Percentiles rank a stretch among this genome's conserved stretches.
These are phyloP conservation scores for Sinohyriopsis cumingii DNA, from an alignment of 2,888 invertebrate genomes.

Conservation along the genomic window DNA sequence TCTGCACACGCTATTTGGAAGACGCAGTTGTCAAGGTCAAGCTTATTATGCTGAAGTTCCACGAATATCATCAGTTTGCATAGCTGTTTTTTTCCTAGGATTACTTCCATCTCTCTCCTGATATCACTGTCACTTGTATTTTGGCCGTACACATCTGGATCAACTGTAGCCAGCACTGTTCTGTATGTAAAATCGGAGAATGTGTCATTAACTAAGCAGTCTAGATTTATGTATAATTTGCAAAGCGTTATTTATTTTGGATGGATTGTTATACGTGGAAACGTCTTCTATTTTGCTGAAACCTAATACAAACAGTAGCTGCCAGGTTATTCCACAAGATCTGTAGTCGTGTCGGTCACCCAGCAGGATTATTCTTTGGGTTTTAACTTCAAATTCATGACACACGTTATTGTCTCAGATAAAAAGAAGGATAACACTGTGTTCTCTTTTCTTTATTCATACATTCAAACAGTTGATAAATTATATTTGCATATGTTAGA, in stretches of 20 bases:
- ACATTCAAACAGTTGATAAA: too few species aligned
- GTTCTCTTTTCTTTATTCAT: too few species aligned
- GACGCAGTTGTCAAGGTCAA: conserved; percentile 26
- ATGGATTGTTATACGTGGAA: neutral
- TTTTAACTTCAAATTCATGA: too few species aligned
- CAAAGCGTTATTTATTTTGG: neutral
- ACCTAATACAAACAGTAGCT: neutral
- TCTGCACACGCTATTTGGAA: conserved; percentile 31
- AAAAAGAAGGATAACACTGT: too few species aligned
- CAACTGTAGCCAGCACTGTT: conserved; percentile 34
- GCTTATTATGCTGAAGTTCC: conserved; percentile 24
- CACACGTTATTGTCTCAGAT: too few species aligned
- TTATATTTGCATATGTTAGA: too few species aligned
- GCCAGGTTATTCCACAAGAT: too few species aligned
- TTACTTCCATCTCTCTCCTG: conserved; percentile 33
- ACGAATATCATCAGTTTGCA: conserved; percentile 37
- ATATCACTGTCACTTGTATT: conserved; percentile 17
- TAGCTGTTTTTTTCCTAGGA: conserved; percentile 34
- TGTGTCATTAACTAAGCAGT: too few species aligned
- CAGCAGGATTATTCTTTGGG: too few species aligned
- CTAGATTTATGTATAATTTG: too few species aligned
- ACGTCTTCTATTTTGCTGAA: neutral
- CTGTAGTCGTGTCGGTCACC: too few species aligned
- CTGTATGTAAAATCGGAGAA: conserved; percentile 12
- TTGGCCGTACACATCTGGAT: conserved; percentile 20